Evolutionary conservation across 2,113 vertebrate species (phyloP).

Genomic region (Percina caprodes): DNA sequence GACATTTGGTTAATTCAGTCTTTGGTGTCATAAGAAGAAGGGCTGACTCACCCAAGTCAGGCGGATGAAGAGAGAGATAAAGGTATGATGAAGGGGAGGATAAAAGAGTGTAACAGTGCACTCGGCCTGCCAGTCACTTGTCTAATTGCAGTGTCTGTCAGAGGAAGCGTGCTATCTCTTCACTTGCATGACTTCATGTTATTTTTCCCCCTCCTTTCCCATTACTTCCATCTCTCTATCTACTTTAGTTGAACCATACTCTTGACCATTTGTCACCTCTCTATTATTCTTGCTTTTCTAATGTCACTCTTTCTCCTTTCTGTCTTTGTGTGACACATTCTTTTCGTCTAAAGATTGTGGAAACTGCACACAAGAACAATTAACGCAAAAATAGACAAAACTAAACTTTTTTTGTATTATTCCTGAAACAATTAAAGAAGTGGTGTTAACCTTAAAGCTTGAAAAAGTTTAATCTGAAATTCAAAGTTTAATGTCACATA

Average conservation of each 20-base stretch:
- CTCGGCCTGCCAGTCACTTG: constrained; percentile 59
- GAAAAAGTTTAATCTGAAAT: not conserved
- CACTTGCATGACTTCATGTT: constrained; percentile 55
- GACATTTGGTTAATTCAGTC: constrained; percentile 51
- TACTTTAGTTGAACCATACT: not conserved
- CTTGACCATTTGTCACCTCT: constrained; percentile 8
- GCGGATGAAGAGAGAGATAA: constrained; percentile 41
- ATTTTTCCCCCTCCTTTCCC: constrained; percentile 24
- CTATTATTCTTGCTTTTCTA: not conserved
- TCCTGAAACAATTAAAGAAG: not conserved
- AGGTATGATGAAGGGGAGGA: constrained; percentile 55
- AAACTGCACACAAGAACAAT: not conserved
- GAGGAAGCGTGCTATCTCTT: constrained; percentile 44
- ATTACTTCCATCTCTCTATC: constrained; percentile 19
- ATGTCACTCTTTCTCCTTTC: not conserved
- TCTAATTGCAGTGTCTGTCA: constrained; percentile 74
- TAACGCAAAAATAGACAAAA: not conserved
- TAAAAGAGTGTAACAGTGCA: constrained; percentile 51
- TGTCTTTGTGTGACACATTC: not conserved
- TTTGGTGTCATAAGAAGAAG: constrained; percentile 60
- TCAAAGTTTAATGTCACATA: not conserved
- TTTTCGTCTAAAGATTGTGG: not conserved
- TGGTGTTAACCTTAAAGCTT: too few species aligned
- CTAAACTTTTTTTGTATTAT: not conserved
- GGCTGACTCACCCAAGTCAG: constrained; percentile 65